Conservation (phyloP, 2,888 invertebrate genomes). For the Clistopyga incitator region DNA sequence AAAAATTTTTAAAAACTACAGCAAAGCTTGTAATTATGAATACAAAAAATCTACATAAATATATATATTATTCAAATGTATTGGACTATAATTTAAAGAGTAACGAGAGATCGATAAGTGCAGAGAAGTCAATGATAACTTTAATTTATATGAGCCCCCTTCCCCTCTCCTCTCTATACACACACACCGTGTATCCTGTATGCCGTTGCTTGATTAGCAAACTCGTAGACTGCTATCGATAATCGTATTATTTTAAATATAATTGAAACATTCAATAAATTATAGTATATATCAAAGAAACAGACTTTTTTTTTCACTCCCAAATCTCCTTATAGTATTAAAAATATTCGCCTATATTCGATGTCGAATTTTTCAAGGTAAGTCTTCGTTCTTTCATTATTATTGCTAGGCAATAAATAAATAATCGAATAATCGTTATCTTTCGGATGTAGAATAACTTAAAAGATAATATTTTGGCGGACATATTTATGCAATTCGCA, state of each 20-base stretch:
- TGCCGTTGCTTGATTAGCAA: slow-evolving; percentile 76
- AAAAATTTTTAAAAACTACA: slow-evolving; percentile 1
- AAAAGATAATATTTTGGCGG: no score
- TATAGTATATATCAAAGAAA: slow-evolving; percentile 66
- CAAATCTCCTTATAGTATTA: not conserved
- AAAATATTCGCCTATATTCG: not conserved
- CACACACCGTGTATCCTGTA: slow-evolving; percentile 69
- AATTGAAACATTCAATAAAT: slow-evolving; percentile 77
- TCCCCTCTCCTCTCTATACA: not conserved
- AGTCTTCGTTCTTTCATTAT: no score
- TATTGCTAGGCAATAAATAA: no score
- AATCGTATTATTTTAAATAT: slow-evolving; percentile 75
- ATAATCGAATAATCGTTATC: no score
- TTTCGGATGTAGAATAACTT: no score
- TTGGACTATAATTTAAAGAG: slow-evolving; percentile 47
- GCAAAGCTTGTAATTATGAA: slow-evolving; percentile 46
- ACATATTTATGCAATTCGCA: no score
- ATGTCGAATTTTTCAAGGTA: not conserved
- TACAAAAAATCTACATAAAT: slow-evolving; percentile 25
- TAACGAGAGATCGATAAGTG: slow-evolving; percentile 40
- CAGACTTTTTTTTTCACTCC: not conserved
- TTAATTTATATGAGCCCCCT: slow-evolving; percentile 72
- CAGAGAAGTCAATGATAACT: slow-evolving; percentile 70
- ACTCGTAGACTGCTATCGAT: slow-evolving; percentile 76
- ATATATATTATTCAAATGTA: slow-evolving; percentile 61